Evolutionary conservation across 2,113 vertebrate genomes (phyloP).

Genomic region (Corythaixoides concolor): DNA sequence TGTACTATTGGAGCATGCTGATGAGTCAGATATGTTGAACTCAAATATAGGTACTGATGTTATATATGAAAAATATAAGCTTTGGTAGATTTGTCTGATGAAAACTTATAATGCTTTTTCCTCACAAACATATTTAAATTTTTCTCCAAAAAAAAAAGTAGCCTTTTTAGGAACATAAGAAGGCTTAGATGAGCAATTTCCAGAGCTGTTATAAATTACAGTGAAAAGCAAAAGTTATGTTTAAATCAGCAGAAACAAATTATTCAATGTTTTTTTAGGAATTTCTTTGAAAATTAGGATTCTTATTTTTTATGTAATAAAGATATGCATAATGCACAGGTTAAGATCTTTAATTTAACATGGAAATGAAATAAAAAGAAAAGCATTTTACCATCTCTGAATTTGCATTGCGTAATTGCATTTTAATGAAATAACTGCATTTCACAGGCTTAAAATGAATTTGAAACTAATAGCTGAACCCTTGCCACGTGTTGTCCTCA

Average conservation of each 20-base stretch:
- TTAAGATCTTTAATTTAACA: not conserved
- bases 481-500: not conserved
- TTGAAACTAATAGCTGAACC: slow-evolving; percentile 15
- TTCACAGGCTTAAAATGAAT: not conserved
- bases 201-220: not conserved
- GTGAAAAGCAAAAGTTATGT: not conserved
- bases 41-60: not conserved
- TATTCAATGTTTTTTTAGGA: not conserved
- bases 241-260: not conserved
- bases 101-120: not conserved
- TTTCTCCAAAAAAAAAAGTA: rapidly evolving
- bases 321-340: not conserved
- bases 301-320: not conserved
- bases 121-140: rapidly evolving
- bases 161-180: not conserved
- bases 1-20: not conserved
- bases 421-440: slow-evolving; percentile 34
- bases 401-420: slow-evolving; percentile 25
- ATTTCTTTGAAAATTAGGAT: not conserved
- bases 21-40: not conserved
- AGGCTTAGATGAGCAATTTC: not conserved
- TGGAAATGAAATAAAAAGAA: slow-evolving; percentile 5
- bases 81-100: not conserved
- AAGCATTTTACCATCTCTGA: not conserved
- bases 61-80: not conserved